Conservation (phyloP, 2,888 invertebrate genomes). For the Geotrupes spiniger region DNA sequence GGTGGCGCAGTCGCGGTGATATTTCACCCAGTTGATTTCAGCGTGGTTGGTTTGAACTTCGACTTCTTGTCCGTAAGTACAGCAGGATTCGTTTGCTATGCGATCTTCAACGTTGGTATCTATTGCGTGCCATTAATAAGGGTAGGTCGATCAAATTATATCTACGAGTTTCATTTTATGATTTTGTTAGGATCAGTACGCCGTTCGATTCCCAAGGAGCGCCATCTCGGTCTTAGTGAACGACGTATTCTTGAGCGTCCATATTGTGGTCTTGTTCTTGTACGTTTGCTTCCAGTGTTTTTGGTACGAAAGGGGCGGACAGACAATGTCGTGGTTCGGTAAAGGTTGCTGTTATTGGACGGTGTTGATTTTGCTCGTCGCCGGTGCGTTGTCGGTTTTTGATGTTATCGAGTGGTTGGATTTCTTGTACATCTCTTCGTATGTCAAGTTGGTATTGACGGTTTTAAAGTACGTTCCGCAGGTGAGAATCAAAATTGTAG, state of each 20-base stretch:
- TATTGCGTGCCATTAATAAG: conserved; percentile 74
- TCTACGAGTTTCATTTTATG: no score
- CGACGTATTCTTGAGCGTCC: conserved; percentile 89
- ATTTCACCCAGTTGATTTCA: no score
- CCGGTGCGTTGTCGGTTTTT: conserved; percentile 57
- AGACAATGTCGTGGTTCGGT: conserved; percentile 75
- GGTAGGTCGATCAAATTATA: no score
- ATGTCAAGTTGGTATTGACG: conserved; percentile 86
- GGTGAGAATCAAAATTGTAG: no score
- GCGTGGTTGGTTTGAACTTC: conserved; percentile 91
- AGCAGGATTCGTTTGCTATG: conserved; percentile 85
- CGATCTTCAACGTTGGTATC: conserved; percentile 83
- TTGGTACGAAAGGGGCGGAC: conserved; percentile 78
- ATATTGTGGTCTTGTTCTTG: conserved; percentile 84
- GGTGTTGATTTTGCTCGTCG: conserved; percentile 10
- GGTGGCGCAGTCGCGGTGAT: no score
- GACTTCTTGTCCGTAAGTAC: conserved; percentile 88
- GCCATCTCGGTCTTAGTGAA: conserved; percentile 87
- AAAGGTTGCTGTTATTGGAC: conserved; percentile 59
- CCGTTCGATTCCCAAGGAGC: conserved; percentile 71
- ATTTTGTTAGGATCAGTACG: conserved; percentile 75
- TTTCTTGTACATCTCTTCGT: conserved; percentile 88
- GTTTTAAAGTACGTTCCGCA: conserved; percentile 95
- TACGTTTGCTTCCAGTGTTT: no score
- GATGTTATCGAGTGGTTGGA: conserved; percentile 74